Evolutionary conservation across 2,888 invertebrate genomes (phyloP).

Genomic region (Rhingia campestris): DNA sequence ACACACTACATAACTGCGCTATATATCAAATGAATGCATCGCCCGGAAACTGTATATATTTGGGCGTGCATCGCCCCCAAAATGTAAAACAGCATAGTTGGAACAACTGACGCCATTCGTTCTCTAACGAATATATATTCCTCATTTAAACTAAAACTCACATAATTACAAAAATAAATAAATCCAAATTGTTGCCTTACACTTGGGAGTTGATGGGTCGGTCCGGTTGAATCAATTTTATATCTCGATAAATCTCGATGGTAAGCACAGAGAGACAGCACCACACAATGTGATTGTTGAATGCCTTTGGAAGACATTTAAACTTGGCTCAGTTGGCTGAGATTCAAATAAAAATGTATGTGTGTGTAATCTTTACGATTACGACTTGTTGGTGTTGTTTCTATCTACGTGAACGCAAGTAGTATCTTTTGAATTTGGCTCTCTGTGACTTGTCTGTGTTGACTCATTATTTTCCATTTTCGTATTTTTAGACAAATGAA

Average conservation of each 20-base stretch:
- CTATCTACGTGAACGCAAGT: not conserved
- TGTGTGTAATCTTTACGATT: constrained; percentile 28
- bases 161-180: constrained; percentile 7
- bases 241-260: constrained; percentile 6
- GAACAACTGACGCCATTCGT: constrained; percentile 14
- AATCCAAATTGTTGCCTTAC: not conserved
- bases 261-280: not conserved
- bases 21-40: constrained; percentile 10
- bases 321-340: constrained; percentile 58
- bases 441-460: constrained; percentile 9
- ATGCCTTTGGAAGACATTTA: constrained; percentile 27
- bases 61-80: not conserved
- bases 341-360: constrained; percentile 31
- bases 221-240: not conserved
- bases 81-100: constrained; percentile 8
- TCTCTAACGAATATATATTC: constrained; percentile 2
- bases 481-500: constrained; percentile 48
- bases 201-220: constrained; percentile 4
- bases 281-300: not conserved
- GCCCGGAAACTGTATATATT: constrained; percentile 8
- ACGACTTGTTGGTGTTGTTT: constrained; percentile 16
- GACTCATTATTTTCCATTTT: constrained; percentile 49
- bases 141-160: constrained; percentile 12
- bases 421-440: constrained; percentile 6
- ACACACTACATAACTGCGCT: constrained; percentile 10